These are phyloP conservation scores for Procavia capensis DNA, from an alignment of 2,113 vertebrate genomes.

Conservation along the genomic window DNA sequence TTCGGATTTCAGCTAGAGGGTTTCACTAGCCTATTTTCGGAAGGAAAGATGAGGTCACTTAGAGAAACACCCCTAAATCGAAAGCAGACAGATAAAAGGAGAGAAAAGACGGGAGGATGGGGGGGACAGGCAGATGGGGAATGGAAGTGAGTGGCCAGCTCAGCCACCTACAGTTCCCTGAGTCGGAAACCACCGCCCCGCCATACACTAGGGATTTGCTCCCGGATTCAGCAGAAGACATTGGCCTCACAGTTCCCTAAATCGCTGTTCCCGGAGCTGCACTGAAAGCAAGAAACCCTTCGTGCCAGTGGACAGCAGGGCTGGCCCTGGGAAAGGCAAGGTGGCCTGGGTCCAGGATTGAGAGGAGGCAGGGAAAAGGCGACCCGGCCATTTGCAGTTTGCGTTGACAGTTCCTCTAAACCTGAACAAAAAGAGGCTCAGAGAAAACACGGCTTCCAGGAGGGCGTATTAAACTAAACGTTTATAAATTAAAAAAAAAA, in stretches of 20 bases:
- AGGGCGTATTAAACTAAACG: slow-evolving; percentile 80
- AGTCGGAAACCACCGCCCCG: neutral
- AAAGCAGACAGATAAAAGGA: neutral
- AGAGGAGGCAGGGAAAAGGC: too few species aligned
- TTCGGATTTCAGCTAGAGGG: neutral
- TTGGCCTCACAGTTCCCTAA: neutral
- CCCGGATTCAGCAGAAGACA: neutral
- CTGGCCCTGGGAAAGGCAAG: accelerated
- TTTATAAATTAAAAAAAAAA: slow-evolving; percentile 90
- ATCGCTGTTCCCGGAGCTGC: neutral
- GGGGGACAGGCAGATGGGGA: too few species aligned
- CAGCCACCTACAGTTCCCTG: neutral
- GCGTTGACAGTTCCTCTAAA: neutral
- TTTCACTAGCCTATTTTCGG: neutral
- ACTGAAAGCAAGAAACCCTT: too few species aligned
- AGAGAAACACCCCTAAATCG: neutral
- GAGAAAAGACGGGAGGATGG: neutral
- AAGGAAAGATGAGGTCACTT: neutral
- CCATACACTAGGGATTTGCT: neutral
- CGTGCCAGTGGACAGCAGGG: neutral
- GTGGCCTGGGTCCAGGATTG: neutral
- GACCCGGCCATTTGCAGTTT: neutral
- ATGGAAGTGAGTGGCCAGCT: neutral
- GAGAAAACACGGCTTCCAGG: slow-evolving; percentile 72
- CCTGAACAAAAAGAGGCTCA: neutral